Evolutionary conservation across 2,113 vertebrate genomes (phyloP), one percentile per base, ranked within the genome.

Genomic region (Haliaeetus leucogaster): DNA sequence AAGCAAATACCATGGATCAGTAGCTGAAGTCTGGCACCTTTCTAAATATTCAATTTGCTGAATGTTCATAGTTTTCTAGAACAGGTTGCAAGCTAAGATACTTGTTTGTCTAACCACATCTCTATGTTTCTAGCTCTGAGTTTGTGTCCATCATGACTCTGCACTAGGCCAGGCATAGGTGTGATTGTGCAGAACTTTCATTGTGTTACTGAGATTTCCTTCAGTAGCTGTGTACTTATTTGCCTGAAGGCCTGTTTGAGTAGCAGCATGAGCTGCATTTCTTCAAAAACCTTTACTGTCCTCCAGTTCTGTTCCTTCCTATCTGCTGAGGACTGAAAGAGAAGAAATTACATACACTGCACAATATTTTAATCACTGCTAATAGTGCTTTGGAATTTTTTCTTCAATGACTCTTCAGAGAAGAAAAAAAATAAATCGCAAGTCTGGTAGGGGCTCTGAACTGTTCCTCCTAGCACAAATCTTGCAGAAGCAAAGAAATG

Each of bases 1-100:
- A 95, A 96, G 87, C 74, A 96, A 96, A 96, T 93, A 91, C 86
- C 93, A 86, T 92, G 79, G 85, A 94, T 95, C 84, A 93, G 87
- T 82, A 94, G 74, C 71, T 93, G 63, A 93, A 80, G 87, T 77
- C 79, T 92, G 90, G 43, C 78, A 68, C 27, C 36, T 87, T 80
- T 85, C 13, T 76, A 85, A 66, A 66, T 65, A 72, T 10, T 76
- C 23, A 47, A 5, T 68, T 50, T 63, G 34, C 36, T 85, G 34
- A 82, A 38, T 68, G 40, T 63, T 82, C 18, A 15, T 38, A 19
- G 29, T 43, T 84, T 14, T 47, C 16, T 62, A 63, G 17, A 86
- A 43, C 32, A 78, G 55, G 14, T 27, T 94, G 32, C 34, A 59
- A 62, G 32, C 68, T 38, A 16, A 79, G n/a, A 27, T 50, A 48